These are phyloP conservation scores for Chaitophorus viminalis DNA, from an alignment of 2,888 invertebrate species.

Conservation along the genomic window DNA sequence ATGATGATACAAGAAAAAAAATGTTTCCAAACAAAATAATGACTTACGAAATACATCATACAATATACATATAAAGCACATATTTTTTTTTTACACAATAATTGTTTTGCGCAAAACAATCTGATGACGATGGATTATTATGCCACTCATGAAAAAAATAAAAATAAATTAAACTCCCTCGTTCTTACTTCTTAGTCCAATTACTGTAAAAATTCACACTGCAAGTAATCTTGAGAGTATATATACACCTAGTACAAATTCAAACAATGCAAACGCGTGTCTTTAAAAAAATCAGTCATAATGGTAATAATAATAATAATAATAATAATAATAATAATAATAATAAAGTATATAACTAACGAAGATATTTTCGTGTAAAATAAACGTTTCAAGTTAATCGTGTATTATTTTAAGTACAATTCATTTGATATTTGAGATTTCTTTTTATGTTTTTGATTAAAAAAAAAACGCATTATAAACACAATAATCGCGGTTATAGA, in stretches of 20 bases:
- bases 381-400: neutral
- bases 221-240: neutral
- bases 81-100: neutral
- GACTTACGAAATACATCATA: neutral
- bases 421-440: neutral
- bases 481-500: neutral
- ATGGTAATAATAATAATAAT: no score
- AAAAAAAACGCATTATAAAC: neutral
- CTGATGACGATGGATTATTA: neutral
- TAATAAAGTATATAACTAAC: neutral
- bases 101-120: neutral
- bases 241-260: neutral
- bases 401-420: neutral
- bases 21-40: neutral
- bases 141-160: neutral
- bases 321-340: no score
- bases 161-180: neutral
- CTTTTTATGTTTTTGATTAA: neutral
- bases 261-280: neutral
- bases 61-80: neutral
- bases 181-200: neutral
- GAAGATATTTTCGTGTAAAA: neutral
- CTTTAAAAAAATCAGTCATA: neutral
- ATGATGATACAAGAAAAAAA: neutral
- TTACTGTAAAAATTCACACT: neutral